Evolutionary conservation across 1,140 invertebrate species (phyloP), one percentile per base, ranked within the genome.

Genomic region (Drosophila arawakana): DNA sequence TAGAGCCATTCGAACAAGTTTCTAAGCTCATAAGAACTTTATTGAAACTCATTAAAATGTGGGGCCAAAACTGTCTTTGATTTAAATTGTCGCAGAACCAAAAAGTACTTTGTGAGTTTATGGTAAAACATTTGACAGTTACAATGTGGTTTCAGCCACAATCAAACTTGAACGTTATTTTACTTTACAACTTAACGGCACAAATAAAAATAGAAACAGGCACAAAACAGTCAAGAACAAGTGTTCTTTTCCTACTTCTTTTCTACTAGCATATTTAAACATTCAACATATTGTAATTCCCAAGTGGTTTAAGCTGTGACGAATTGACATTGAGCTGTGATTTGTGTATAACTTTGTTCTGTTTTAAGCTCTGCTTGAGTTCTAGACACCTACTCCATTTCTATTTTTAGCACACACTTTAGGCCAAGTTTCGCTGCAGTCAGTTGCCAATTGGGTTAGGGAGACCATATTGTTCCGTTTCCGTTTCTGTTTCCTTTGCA

Each of bases 71-170:
- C 61, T 15, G 21, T 63, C 21, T 39, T 39, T 41, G 11, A 49
- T 41, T 13, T 7, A n/a, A 25, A 11, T 41, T 7, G 2, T 35
- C 3, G 35, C 9, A 21, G 10, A 11, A n/a, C 15, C 18, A 8
- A 41, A 44, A 10, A 49, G 13, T 35, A 61, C 15, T 58, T 67
- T 34, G 6, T 10, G 7, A 43, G n/a, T 67, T 67, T 67, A 58
- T 58, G 35, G 34, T 58, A 25, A 41, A 46, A 25, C 52, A 65
- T 34, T 61, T 25, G 9, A 1, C 5, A 37, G 8, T 18, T 41
- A 58, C 52, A 58, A 67, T 67, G 63, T 67, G 52, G 25, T 67
- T 67, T 66, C 44, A 21, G 21, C 35, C 43, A 39, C 30, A n/a
- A 5, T 1, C 9, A 67, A 58, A 30, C 13, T 34, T 67, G 8